phyloP scores from a whole-genome alignment of 2,113 vertebrate genomes.

The Callipepla squamata region DNA sequence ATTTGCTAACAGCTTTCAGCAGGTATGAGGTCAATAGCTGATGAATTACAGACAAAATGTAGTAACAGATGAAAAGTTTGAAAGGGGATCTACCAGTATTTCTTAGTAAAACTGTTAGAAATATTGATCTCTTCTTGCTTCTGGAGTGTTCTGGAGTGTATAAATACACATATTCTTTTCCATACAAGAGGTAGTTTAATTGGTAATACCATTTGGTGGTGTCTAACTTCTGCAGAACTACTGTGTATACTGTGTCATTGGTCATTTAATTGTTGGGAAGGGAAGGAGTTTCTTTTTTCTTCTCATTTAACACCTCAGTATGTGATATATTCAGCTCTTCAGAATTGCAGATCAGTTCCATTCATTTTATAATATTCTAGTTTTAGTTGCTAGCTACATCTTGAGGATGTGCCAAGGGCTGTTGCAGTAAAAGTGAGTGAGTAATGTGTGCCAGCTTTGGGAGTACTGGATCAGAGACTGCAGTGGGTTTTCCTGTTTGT shows the following conservation, averaged over 20 bases:
- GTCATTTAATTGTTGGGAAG: not conserved
- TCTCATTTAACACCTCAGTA: not conserved
- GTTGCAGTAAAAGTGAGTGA: not conserved
- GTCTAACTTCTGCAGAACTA: not conserved
- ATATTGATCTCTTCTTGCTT: not conserved
- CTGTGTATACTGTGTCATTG: not conserved
- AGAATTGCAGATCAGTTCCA: not conserved
- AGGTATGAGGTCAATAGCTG: slow-evolving; percentile 76
- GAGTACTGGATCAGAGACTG: not conserved
- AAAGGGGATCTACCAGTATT: not conserved
- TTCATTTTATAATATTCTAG: not conserved
- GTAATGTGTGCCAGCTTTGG: not conserved
- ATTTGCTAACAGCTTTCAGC: slow-evolving; percentile 82
- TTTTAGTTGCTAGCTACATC: not conserved
- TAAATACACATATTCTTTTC: not conserved
- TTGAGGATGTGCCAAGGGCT: not conserved
- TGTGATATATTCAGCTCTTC: not conserved
- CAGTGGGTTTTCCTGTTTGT: not conserved
- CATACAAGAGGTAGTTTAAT: not conserved
- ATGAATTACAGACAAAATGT: not conserved
- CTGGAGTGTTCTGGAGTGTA: not conserved
- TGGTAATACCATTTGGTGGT: not conserved
- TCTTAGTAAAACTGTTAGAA: slow-evolving; percentile 8
- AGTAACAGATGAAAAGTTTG: not conserved
- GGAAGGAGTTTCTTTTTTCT: not conserved